Evolutionary conservation across 2,797 vertebrate genomes (phyloP).

Genomic region (Myripristis murdjan): DNA sequence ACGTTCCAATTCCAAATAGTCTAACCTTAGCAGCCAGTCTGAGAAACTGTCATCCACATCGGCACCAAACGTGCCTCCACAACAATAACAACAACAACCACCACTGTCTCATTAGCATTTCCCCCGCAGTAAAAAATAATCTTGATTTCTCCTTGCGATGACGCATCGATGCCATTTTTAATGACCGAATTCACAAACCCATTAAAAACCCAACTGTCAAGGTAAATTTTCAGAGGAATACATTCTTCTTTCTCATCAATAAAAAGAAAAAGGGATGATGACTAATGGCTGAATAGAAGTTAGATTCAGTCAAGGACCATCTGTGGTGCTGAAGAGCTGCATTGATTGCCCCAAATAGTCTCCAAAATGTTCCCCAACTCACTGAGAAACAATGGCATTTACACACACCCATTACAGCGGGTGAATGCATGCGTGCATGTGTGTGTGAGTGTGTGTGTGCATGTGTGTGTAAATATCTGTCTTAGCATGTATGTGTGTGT

Average conservation of each 20-base stretch:
- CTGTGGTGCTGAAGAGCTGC: slow-evolving; percentile 54
- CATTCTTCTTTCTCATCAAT: slow-evolving; percentile 44
- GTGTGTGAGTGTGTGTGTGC: neutral
- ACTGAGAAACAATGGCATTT: slow-evolving; percentile 17
- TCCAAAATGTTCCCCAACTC: slow-evolving; percentile 38
- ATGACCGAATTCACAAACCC: slow-evolving; percentile 67
- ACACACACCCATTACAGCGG: neutral
- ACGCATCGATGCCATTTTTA: slow-evolving; percentile 50
- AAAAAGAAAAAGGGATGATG: slow-evolving; percentile 37
- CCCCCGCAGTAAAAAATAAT: slow-evolving; percentile 15
- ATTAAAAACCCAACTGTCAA: slow-evolving; percentile 68
- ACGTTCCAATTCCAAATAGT: no score
- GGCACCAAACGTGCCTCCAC: slow-evolving; percentile 38
- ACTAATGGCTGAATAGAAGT: slow-evolving; percentile 51
- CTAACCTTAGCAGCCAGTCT: slow-evolving; percentile 18
- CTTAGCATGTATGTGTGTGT: neutral
- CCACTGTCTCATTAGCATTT: slow-evolving; percentile 59
- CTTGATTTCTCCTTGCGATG: slow-evolving; percentile 23
- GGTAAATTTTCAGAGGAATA: slow-evolving; percentile 50
- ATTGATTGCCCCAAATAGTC: slow-evolving; percentile 58
- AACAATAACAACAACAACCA: slow-evolving; percentile 30
- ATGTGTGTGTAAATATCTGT: neutral
- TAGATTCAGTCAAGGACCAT: slow-evolving; percentile 61
- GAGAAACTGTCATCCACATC: no score
- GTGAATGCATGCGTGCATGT: slow-evolving; percentile 2